phyloP scores from a whole-genome alignment of 2,888 invertebrate species.

The Macrophya alboannulata region DNA sequence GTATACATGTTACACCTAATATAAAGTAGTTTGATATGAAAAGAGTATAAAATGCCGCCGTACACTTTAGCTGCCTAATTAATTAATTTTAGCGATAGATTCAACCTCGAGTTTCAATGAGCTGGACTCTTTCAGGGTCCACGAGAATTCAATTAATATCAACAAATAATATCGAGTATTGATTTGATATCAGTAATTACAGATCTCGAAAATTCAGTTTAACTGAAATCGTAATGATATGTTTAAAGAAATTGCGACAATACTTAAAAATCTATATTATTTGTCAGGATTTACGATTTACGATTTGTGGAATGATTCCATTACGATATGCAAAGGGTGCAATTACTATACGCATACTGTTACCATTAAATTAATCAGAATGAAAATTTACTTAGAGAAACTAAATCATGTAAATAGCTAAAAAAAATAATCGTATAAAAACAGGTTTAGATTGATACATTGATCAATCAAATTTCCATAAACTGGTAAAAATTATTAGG shows the following conservation, averaged over 20 bases:
- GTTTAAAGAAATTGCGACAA: slow-evolving; percentile 30
- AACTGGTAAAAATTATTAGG: slow-evolving; percentile 65
- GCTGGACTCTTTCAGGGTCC: slow-evolving; percentile 23
- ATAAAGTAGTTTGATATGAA: slow-evolving; percentile 37
- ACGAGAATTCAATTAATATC: slow-evolving; percentile 44
- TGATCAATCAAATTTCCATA: slow-evolving; percentile 61
- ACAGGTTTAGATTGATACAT: slow-evolving; percentile 32
- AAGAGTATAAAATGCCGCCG: slow-evolving; percentile 23
- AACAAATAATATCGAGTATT: slow-evolving; percentile 16
- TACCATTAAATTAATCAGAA: slow-evolving; percentile 7
- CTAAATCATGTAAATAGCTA: slow-evolving; percentile 64
- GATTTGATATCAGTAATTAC: slow-evolving; percentile 9
- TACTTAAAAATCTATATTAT: slow-evolving; percentile 24
- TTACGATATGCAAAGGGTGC: slow-evolving; percentile 6
- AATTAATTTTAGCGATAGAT: slow-evolving; percentile 28
- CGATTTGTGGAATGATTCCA: slow-evolving; percentile 24
- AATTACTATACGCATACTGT: not conserved
- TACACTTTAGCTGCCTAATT: slow-evolving; percentile 8
- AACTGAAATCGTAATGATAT: slow-evolving; percentile 60
- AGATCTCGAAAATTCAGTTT: slow-evolving; percentile 60
- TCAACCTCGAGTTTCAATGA: slow-evolving; percentile 50
- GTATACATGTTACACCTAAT: slow-evolving; percentile 33
- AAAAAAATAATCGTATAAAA: slow-evolving; percentile 64
- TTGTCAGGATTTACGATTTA: not conserved
- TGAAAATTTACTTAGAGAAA: slow-evolving; percentile 2